Conservation (phyloP, 92 coral and sea anemone genomes). For the Galaxea fascicularis region DNA sequence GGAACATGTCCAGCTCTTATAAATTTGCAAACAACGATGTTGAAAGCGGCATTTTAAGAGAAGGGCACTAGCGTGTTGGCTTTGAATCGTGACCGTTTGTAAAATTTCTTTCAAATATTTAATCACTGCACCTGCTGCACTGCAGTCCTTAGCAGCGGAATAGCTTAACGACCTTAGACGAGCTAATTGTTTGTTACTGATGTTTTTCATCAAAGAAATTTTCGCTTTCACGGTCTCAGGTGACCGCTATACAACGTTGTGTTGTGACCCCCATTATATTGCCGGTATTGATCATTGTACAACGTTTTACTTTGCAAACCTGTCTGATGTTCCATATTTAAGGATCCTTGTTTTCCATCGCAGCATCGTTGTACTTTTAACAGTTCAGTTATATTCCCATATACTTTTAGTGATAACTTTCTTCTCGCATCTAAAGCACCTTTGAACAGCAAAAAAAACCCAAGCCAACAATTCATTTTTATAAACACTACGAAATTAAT, state of each 20-base stretch:
- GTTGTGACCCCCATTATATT: not conserved
- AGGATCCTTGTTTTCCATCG: not conserved
- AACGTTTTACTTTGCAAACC: no score
- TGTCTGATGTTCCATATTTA: not conserved
- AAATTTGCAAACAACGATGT: no score
- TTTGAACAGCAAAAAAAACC: not conserved
- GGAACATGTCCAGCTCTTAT: not conserved
- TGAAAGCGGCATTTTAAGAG: no score
- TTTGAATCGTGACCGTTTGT: no score
- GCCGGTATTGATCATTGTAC: no score
- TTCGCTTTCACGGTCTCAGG: no score
- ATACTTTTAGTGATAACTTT: not conserved
- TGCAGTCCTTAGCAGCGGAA: no score
- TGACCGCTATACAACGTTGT: not conserved
- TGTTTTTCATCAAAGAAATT: no score
- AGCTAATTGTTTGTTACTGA: not conserved
- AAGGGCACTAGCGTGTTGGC: no score
- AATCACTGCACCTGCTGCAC: no score
- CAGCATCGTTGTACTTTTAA: not conserved
- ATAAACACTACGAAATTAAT: slow-evolving; percentile 25
- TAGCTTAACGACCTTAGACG: no score
- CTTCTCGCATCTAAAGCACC: not conserved
- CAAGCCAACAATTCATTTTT: not conserved
- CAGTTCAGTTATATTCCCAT: not conserved
- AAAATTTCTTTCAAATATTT: no score